A percentile compares a stretch with the other conserved stretches of the same genome.
Evolutionary conservation across 1,140 invertebrate genomes (phyloP).

Genomic region (Cyclargus thomasi): DNA sequence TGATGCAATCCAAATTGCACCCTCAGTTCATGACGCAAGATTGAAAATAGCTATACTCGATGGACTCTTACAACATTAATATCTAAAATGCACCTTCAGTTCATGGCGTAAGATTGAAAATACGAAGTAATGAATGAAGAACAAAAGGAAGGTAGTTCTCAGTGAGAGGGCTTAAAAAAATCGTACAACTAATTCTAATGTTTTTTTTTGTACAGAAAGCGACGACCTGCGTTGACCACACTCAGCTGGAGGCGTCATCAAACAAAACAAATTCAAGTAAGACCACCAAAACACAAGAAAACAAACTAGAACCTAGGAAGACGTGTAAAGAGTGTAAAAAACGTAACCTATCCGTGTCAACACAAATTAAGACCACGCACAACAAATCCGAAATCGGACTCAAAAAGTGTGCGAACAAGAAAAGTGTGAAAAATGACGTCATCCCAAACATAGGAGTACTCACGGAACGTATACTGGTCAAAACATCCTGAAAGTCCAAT

Average conservation of each 20-base stretch:
- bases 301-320: conserved; percentile 21
- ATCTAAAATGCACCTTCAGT: no score
- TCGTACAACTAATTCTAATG: background rate
- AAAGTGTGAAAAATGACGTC: conserved; percentile 43
- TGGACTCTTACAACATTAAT: no score
- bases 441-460: conserved; percentile 47
- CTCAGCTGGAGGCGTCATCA: conserved; percentile 38
- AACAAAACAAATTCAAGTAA: conserved; percentile 24
- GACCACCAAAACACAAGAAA: conserved; percentile 17
- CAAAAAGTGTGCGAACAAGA: conserved; percentile 58
- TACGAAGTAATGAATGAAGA: no score
- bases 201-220: conserved; percentile 48
- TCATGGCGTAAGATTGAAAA: no score
- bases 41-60: no score
- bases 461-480: conserved; percentile 58
- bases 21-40: no score
- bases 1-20: no score
- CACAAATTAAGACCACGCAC: conserved; percentile 62
- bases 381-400: conserved; percentile 66
- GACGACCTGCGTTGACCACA: conserved; percentile 62
- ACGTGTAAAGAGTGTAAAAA: conserved; percentile 54
- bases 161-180: no score
- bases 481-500: conserved; percentile 42
- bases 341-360: conserved; percentile 50
- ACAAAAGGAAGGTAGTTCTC: no score